These are phyloP conservation scores for Julus scanicus DNA, from an alignment of 2,888 invertebrate genomes.

Conservation along the genomic window DNA sequence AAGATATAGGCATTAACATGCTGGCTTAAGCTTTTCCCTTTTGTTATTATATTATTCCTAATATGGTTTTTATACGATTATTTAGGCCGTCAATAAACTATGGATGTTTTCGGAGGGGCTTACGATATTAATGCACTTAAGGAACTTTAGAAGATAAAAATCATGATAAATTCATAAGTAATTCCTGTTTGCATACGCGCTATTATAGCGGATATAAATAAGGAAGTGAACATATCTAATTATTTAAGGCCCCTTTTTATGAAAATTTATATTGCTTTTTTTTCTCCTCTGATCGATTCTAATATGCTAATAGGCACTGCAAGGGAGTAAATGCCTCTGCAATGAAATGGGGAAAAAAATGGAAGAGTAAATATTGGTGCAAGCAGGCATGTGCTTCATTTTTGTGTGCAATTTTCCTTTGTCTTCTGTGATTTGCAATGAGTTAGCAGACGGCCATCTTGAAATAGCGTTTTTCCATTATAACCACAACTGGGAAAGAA, in stretches of 20 bases:
- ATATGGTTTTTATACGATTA: conserved; percentile 28
- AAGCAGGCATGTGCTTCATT: background rate
- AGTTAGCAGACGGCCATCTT: background rate
- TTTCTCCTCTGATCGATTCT: background rate
- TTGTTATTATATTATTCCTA: conserved; percentile 28
- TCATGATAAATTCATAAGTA: conserved; percentile 33
- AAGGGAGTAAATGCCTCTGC: background rate
- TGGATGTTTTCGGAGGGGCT: background rate
- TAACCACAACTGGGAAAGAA: no score
- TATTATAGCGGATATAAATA: conserved; percentile 28
- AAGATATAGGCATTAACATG: conserved; percentile 1
- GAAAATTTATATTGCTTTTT: conserved; percentile 27
- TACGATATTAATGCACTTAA: conserved; percentile 33
- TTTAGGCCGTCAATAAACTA: conserved; percentile 33
- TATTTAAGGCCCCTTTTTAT: conserved; percentile 22
- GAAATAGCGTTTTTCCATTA: background rate
- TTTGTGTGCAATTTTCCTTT: background rate
- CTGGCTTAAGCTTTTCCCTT: background rate
- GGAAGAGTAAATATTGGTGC: background rate
- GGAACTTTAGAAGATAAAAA: conserved; percentile 33
- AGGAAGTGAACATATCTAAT: conserved; percentile 28
- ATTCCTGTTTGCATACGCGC: conserved; percentile 28
- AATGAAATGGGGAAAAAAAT: background rate
- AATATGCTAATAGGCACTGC: conserved; percentile 17
- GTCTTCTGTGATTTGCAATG: background rate